These are phyloP conservation scores for Callaeas wilsoni DNA, from an alignment of 2,113 vertebrate species.

Conservation along the genomic window DNA sequence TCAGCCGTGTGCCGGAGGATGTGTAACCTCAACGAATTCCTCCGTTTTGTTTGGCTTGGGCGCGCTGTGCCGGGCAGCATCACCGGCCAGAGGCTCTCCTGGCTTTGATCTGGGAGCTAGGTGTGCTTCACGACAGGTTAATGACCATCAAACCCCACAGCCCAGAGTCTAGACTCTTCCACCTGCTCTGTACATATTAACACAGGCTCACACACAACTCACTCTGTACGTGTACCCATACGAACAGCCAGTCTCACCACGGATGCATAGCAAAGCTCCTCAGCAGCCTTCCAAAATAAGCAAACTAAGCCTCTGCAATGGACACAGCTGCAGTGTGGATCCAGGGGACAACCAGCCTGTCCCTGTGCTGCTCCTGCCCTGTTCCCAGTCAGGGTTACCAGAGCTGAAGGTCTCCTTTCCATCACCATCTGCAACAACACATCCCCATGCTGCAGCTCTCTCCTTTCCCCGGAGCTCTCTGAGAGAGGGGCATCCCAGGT, in stretches of 20 bases:
- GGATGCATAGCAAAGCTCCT: background rate
- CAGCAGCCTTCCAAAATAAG: conserved; percentile 18
- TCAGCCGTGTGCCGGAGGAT: conserved; percentile 48
- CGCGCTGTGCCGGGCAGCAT: rapidly evolving
- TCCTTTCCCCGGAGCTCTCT: background rate
- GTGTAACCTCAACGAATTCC: conserved; percentile 24
- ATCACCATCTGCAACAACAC: background rate
- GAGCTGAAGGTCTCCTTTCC: background rate
- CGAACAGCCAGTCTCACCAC: background rate
- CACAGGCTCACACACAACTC: conserved; percentile 15
- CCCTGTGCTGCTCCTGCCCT: background rate
- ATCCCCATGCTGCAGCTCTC: rapidly evolving
- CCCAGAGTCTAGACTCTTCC: conserved; percentile 11
- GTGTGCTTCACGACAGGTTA: conserved; percentile 1
- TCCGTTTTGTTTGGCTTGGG: conserved; percentile 59
- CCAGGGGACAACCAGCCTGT: background rate
- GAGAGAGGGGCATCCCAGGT: background rate
- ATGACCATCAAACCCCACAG: background rate
- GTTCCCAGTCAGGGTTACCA: background rate
- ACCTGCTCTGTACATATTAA: conserved; percentile 32
- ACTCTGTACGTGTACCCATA: background rate
- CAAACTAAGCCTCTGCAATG: background rate
- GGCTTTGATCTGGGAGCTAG: conserved; percentile 7
- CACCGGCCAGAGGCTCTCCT: background rate
- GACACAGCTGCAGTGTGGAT: background rate